Conservation (phyloP, 2,113 vertebrate genomes). For the Lagopus muta region DNA sequence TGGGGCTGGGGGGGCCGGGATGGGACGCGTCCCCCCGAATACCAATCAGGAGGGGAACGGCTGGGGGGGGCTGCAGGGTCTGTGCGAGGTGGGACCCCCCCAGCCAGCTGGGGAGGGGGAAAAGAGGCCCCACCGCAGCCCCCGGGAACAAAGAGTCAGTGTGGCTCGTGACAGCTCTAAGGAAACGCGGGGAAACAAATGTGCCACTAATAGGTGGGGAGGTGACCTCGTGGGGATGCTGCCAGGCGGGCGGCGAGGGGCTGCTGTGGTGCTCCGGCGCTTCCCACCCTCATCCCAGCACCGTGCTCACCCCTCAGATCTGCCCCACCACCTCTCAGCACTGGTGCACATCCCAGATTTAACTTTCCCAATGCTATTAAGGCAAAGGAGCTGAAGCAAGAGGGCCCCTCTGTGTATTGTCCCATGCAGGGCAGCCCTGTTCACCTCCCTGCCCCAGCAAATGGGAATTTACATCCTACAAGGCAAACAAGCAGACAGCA, state of each 20-base stretch:
- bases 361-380: neutral
- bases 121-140: neutral
- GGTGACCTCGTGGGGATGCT: slow-evolving; percentile 62
- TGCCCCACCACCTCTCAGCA: no score
- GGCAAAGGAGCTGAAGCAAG: neutral
- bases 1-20: neutral
- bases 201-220: slow-evolving; percentile 73
- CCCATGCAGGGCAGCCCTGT: neutral
- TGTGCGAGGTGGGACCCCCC: neutral
- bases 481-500: neutral
- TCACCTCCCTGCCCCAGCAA: neutral
- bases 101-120: neutral
- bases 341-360: neutral
- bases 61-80: neutral
- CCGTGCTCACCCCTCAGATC: no score
- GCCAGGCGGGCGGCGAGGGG: neutral
- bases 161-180: slow-evolving; percentile 70
- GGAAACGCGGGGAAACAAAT: slow-evolving; percentile 67
- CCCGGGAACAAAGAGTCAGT: slow-evolving; percentile 69
- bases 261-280: neutral
- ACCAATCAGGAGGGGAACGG: slow-evolving; percentile 54
- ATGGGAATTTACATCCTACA: neutral
- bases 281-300: no score
- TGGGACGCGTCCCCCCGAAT: slow-evolving; percentile 46
- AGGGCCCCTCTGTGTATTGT: neutral